phyloP scores from a whole-genome alignment of 2,113 vertebrate species.

The Pedetes capensis region DNA sequence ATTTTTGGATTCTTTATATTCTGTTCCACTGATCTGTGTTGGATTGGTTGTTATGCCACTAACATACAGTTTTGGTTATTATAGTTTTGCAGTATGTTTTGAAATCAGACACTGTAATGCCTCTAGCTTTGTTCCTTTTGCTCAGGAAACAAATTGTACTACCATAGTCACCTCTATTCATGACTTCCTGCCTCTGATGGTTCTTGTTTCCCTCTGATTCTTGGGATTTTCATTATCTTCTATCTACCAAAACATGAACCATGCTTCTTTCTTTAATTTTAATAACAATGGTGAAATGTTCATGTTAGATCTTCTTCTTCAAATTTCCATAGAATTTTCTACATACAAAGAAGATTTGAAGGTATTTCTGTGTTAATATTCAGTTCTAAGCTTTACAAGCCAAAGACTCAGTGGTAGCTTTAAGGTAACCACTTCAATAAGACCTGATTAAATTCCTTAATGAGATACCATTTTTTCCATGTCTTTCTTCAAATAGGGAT shows the following conservation, averaged over 20 bases:
- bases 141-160: not conserved
- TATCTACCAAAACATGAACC: not conserved
- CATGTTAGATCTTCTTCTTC: not conserved
- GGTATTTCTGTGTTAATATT: conserved; percentile 34
- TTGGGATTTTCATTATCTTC: conserved; percentile 22
- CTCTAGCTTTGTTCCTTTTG: not conserved
- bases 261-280: conserved; percentile 3
- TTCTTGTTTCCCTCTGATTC: not conserved
- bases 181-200: not conserved
- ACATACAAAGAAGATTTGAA: not conserved
- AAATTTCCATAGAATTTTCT: not conserved
- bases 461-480: not conserved
- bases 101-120: not conserved
- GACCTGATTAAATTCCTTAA: not conserved
- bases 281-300: not conserved
- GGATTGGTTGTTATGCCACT: not conserved
- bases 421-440: not conserved
- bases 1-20: not conserved
- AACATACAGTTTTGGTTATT: not conserved
- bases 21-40: not conserved
- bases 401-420: not conserved
- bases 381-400: not conserved
- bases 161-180: not conserved
- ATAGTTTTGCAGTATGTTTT: not conserved
- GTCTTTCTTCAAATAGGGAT: not conserved